These are phyloP conservation scores for Miichthys miiuy DNA, from an alignment of 2,797 vertebrate species.

Conservation along the genomic window DNA sequence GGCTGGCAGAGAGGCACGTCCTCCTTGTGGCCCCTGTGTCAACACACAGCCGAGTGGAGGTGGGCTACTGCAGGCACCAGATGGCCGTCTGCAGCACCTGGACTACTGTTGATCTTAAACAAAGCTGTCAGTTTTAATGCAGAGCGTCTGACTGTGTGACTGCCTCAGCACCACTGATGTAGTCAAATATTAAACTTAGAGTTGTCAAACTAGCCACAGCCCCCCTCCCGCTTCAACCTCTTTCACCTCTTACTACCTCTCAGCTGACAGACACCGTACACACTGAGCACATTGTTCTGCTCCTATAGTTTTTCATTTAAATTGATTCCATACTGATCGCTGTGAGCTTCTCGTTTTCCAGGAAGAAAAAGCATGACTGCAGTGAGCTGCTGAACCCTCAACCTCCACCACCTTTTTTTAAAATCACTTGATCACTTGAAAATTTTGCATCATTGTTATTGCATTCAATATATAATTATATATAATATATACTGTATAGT, in stretches of 20 bases:
- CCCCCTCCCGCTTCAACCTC: background rate
- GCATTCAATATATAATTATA: background rate
- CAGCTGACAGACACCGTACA: constrained; percentile 18
- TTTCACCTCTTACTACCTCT: constrained; percentile 24
- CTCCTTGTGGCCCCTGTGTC: constrained; percentile 58
- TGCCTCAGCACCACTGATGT: constrained; percentile 33
- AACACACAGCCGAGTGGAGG: constrained; percentile 58
- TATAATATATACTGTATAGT: background rate
- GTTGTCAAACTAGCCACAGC: background rate
- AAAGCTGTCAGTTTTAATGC: constrained; percentile 70
- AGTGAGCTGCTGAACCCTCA: background rate
- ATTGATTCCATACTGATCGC: background rate
- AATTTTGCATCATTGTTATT: background rate
- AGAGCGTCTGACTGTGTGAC: constrained; percentile 54
- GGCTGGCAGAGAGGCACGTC: constrained; percentile 26
- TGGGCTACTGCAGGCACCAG: constrained; percentile 62
- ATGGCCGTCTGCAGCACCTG: constrained; percentile 70
- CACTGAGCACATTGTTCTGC: constrained; percentile 18
- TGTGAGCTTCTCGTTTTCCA: background rate
- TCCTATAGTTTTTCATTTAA: constrained; percentile 16
- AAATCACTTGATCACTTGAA: background rate
- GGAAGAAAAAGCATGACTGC: background rate
- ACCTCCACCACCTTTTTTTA: background rate
- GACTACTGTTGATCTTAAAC: constrained; percentile 76
- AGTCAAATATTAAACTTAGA: constrained; percentile 79